Percentiles rank a stretch among this genome's conserved stretches.
phyloP scores from a whole-genome alignment of 30 jellyfish, hydroid and myxozoan genomes.

The Rhopilema esculentum region DNA sequence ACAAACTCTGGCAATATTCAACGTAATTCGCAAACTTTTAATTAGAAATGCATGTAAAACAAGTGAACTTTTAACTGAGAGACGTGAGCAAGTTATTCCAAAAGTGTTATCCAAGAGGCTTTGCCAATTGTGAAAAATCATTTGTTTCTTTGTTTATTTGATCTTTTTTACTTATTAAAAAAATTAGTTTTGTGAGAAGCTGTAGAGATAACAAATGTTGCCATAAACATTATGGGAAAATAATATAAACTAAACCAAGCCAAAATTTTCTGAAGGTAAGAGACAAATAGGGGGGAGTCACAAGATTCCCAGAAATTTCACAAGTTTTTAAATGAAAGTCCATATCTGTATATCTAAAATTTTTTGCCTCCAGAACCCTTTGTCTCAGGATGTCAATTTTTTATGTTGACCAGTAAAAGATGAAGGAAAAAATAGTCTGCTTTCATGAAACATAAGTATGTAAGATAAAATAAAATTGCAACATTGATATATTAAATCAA shows the following conservation, averaged over 20 bases:
- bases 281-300: background rate
- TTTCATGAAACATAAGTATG: background rate
- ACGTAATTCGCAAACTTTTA: no score
- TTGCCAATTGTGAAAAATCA: background rate
- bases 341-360: background rate
- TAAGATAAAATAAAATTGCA: background rate
- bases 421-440: background rate
- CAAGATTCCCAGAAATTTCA: background rate
- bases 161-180: background rate
- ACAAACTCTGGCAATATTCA: slow-evolving; percentile 23
- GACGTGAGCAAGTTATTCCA: no score
- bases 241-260: background rate
- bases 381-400: background rate
- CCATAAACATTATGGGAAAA: background rate
- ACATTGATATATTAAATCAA: background rate
- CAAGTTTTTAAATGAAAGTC: background rate
- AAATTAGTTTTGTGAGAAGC: background rate
- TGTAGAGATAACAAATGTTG: background rate
- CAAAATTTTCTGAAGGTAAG: background rate
- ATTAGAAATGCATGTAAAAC: no score
- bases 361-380: background rate
- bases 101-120: background rate
- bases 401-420: background rate
- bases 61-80: no score
- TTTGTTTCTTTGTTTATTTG: background rate